Percentiles rank a stretch among this genome's conserved stretches.
phyloP scores from a whole-genome alignment of 1,140 invertebrate genomes.

The Drosophila burlai region DNA sequence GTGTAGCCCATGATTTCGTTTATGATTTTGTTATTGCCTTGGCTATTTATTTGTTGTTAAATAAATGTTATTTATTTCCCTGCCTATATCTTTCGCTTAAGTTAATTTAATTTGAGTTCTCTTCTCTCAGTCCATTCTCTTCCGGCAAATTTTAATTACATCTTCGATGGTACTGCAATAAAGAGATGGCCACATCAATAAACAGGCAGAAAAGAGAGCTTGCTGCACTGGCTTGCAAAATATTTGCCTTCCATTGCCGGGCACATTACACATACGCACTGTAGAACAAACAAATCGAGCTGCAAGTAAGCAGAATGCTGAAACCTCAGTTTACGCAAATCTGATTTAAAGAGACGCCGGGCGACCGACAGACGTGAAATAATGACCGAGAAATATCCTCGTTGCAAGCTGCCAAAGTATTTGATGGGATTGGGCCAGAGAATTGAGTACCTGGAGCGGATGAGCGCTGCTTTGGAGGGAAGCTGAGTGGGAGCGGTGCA shows the following conservation, averaged over 20 bases:
- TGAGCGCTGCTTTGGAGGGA: constrained; percentile 18
- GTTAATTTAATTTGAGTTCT: neutral
- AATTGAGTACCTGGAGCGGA: constrained; percentile 16
- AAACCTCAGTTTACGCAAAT: constrained; percentile 20
- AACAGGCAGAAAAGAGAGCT: constrained; percentile 11
- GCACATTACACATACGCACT: constrained; percentile 52
- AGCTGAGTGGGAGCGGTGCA: neutral
- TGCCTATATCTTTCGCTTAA: constrained; percentile 3
- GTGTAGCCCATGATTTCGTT: neutral
- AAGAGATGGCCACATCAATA: constrained; percentile 19
- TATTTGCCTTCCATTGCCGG: constrained; percentile 59
- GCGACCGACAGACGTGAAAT: constrained; percentile 12
- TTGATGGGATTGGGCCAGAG: constrained; percentile 15
- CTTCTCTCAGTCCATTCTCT: neutral
- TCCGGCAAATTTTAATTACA: neutral
- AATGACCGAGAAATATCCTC: constrained; percentile 18
- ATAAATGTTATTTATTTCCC: constrained; percentile 35
- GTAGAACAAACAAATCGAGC: constrained; percentile 14
- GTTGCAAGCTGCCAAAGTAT: constrained; percentile 9
- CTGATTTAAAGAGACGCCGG: constrained; percentile 6
- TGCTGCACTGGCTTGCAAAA: constrained; percentile 26
- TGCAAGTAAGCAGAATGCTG: constrained; percentile 16
- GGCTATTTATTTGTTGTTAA: constrained; percentile 47
- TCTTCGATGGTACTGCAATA: neutral
- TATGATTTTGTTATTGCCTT: constrained; percentile 23